Conservation (phyloP, 2,113 vertebrate genomes). For the Paradisaea rubra region DNA sequence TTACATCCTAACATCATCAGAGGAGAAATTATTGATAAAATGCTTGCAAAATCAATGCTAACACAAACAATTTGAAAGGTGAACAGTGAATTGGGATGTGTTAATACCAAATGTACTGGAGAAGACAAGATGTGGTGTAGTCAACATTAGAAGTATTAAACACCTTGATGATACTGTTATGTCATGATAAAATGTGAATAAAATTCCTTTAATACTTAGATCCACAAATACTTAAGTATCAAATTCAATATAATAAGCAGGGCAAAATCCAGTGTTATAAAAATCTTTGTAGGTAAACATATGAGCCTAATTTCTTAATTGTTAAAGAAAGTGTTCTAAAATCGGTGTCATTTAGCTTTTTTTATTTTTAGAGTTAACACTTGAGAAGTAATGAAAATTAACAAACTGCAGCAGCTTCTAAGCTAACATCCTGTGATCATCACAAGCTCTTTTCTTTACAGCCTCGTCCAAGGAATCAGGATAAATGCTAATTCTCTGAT, state of each 20-base stretch:
- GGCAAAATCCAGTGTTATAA: not conserved
- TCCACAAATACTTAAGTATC: not conserved
- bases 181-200: not conserved
- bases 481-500: slow-evolving; percentile 49
- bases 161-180: not conserved
- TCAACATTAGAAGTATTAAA: not conserved
- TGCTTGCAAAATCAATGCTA: not conserved
- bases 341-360: not conserved
- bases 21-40: not conserved
- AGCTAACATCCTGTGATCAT: not conserved
- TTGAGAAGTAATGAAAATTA: not conserved
- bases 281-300: not conserved
- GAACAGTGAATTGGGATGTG: not conserved
- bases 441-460: slow-evolving; percentile 14
- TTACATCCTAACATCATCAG: not conserved
- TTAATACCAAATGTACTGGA: not conserved
- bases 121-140: not conserved
- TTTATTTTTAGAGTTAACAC: not conserved
- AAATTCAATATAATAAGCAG: not conserved
- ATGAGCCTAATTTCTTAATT: not conserved
- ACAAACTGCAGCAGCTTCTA: not conserved
- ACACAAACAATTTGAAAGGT: not conserved
- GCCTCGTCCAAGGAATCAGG: not conserved
- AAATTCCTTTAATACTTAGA: not conserved
- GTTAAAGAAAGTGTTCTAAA: not conserved